phyloP scores from a whole-genome alignment of 2,113 vertebrate species.

The Bolborhynchus lineola region DNA sequence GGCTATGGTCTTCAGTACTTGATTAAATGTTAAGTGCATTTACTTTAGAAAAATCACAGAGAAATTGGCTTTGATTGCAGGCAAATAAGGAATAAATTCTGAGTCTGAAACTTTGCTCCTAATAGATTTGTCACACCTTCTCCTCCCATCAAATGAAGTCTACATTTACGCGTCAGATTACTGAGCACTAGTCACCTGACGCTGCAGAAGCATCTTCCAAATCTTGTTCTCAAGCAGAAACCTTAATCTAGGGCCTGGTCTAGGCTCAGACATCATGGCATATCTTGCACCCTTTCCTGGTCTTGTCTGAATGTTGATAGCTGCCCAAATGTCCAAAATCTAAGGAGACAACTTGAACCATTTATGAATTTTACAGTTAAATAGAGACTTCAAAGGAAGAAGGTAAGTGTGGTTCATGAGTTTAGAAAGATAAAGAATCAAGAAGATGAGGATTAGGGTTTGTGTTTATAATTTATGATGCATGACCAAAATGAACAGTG shows the following conservation, averaged over 20 bases:
- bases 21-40: background rate
- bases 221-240: background rate
- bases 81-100: background rate
- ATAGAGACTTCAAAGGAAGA: background rate
- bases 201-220: background rate
- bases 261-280: background rate
- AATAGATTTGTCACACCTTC: background rate
- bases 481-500: background rate
- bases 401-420: background rate
- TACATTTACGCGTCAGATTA: background rate
- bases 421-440: background rate
- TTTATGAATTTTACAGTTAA: background rate
- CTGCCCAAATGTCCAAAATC: background rate
- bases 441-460: background rate
- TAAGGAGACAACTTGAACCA: background rate
- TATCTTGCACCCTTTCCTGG: background rate
- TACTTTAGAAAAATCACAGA: background rate
- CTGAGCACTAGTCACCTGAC: accelerated
- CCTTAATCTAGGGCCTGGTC: background rate
- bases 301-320: background rate
- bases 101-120: background rate
- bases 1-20: background rate
- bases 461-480: background rate
- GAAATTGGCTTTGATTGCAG: accelerated
- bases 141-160: background rate